Evolutionary conservation across 2,797 vertebrate genomes (phyloP), one percentile per base, ranked within the genome.

Genomic region (Pipistrellus pipistrellus): DNA sequence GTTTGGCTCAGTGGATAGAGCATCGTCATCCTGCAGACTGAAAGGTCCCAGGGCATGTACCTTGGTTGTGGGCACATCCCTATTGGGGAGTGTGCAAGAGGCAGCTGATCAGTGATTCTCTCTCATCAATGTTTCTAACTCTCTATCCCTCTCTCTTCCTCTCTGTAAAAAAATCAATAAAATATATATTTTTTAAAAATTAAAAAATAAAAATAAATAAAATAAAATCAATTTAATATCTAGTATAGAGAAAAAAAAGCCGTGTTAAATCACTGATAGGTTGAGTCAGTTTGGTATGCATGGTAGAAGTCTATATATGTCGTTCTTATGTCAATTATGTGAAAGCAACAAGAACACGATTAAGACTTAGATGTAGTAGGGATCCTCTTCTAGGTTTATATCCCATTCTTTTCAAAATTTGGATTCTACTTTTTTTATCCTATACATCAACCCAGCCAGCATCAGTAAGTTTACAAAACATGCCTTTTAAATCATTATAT

Each of bases 241-340:
- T 76, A 15, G 6, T 78, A 10, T 68, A 32, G 90, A 94, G 77
- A 87, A 86, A 85, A 85, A 95, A 46, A 38, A 93, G 59, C 73
- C 51, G 27, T 78, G 25, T 85, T 80, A 93, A 92, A 80, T 84
- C 35, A 81, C 5, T 59, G 35, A 30, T 51, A 32, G 84, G 15
- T 71, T 84, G 53, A 91, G 17, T 84, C 25, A 75, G 6, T 77
- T 90, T 83, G 35, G 72, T 77, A 27, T 80, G 27, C 15, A 18
- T 62, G 41, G 25, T 86, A 51, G 80, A 83, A 59, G 51, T 73
- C 21, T 32, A 4, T 46, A 38, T 48, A 27, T 68, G 17, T 48
- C 48, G 27, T 77, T 93, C 48, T 75, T 94, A 30, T 4, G 48
- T 76, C 41, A 93, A 13, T 44, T 85, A 44, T 85, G 73, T 77